Evolutionary conservation across 1,140 invertebrate species (phyloP).

Genomic region (Zophobas morio): DNA sequence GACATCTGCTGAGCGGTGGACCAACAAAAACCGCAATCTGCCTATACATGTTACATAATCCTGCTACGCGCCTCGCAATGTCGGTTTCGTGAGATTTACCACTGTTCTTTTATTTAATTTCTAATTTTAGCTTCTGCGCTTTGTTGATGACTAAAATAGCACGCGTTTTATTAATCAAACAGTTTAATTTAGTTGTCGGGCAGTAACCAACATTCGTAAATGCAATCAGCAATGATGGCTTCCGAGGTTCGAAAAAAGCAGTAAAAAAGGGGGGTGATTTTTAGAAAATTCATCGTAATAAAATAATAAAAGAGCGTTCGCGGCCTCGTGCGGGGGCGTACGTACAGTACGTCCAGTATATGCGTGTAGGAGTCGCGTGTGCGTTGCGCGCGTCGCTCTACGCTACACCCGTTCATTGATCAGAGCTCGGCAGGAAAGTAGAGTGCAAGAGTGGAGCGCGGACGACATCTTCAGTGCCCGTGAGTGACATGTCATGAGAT

Average conservation of each 20-base stretch:
- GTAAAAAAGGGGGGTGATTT: neutral
- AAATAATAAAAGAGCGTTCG: neutral
- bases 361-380: slow-evolving; percentile 55
- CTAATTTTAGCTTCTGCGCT: slow-evolving; percentile 25
- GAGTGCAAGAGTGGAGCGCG: slow-evolving; percentile 67
- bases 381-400: slow-evolving; percentile 65
- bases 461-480: slow-evolving; percentile 62
- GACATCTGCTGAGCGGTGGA: too few relatives aligned
- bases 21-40: too few relatives aligned
- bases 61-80: neutral
- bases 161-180: slow-evolving; percentile 17
- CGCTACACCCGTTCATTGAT: slow-evolving; percentile 67
- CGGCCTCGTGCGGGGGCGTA: slow-evolving; percentile 25
- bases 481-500: slow-evolving; percentile 70
- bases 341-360: slow-evolving; percentile 1
- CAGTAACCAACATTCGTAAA: too few relatives aligned
- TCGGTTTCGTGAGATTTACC: too few relatives aligned
- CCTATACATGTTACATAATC: too few relatives aligned
- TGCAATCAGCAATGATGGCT: too few relatives aligned
- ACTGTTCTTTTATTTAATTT: too few relatives aligned
- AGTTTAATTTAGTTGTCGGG: neutral
- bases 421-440: slow-evolving; percentile 63
- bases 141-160: slow-evolving; percentile 11
- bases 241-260: neutral
- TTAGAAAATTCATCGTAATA: slow-evolving; percentile 10